Base-by-base conservation (phyloP, 2,888 invertebrate genomes). In the Sphinx pinastri region DNA sequence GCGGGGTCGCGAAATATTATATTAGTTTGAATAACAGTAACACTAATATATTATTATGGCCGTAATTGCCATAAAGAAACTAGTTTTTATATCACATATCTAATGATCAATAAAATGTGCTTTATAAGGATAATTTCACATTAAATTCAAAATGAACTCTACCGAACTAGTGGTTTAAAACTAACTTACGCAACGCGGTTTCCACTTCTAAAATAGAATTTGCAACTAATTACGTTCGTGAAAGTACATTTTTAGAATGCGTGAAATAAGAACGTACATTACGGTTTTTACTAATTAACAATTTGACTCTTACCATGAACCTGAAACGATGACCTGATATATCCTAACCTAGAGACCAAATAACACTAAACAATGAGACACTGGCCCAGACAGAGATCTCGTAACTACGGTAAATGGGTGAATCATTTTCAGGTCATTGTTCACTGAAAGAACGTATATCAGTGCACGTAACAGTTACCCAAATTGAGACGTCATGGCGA, bases 351-450 rank as follows among this genome's bases (percentile, higher is more conserved):
- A 84, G 73, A 86, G 79, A 85, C 82, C 79, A 75, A 76, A 77
- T 78, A 76, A 77, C 80, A 81, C 77, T 71, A 55, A 75, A 60
- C 84, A 81, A 77, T 74, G 81, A 85, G 86, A 86, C 84, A 84
- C 88, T 85, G 75, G 77, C 72, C 75, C 76, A 79, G 81, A 81
- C 81, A 74, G 75, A 76, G 79, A 82, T 84, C 79, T 79, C 77
- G 78, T 78, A 81, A 83, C 77, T 83, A 82, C 83, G 80, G 88
- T 86, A 87, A 88, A 86, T 83, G 76, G 89, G 77, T 91, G 92
- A 93, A 81, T 92, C 91, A 92, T 83, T 88, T 89, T 89, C 87
- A 90, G 90, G 88, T 88, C 91, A 88, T 83, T 85, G 88, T 91
- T 89, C 87, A 88, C 82, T 72, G 74, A 75, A 83, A 79, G 79